A percentile compares a stretch with the other conserved stretches of the same genome.
Conservation (phyloP, 2,888 invertebrate species). For the Leptodirus hochenwartii region DNA sequence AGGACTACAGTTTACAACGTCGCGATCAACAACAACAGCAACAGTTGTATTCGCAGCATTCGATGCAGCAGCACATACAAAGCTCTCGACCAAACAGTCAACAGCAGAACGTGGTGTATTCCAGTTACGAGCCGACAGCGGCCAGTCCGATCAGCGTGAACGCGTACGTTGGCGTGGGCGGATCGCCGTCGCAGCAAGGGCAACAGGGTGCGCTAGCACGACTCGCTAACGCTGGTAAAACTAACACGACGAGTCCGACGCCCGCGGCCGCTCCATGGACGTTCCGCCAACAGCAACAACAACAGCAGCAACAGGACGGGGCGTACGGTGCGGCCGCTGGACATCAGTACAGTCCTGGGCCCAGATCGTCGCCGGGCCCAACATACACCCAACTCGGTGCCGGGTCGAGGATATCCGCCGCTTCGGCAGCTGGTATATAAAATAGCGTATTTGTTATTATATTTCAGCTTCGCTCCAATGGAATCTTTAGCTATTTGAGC, state of each 20-base stretch:
- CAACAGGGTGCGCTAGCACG: constrained; percentile 43
- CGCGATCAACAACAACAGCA: constrained; percentile 27
- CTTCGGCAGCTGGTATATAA: too few relatives aligned
- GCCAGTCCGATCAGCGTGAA: constrained; percentile 45
- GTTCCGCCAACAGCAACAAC: constrained; percentile 38
- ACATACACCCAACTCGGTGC: constrained; percentile 60
- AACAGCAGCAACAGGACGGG: too few relatives aligned
- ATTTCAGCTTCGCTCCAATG: too few relatives aligned
- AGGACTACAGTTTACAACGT: constrained; percentile 54
- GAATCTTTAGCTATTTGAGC: too few relatives aligned
- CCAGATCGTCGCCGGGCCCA: constrained; percentile 69
- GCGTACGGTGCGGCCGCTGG: constrained; percentile 42
- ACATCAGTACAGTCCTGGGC: constrained; percentile 39
- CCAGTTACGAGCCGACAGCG: constrained; percentile 55
- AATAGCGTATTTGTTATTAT: constrained; percentile 10
- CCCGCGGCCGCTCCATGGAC: constrained; percentile 49
- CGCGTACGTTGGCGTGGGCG: constrained; percentile 39
- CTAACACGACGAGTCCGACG: constrained; percentile 53
- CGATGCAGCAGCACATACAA: constrained; percentile 19
- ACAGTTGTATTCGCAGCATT: neutral
- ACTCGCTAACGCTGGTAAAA: constrained; percentile 46
- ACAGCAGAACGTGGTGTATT: constrained; percentile 53
- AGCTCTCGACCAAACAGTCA: constrained; percentile 47
- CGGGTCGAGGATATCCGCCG: too few relatives aligned
- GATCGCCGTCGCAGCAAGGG: constrained; percentile 40